phyloP scores from a whole-genome alignment of 2,797 vertebrate genomes.

The Gymnothorax reevesii region DNA sequence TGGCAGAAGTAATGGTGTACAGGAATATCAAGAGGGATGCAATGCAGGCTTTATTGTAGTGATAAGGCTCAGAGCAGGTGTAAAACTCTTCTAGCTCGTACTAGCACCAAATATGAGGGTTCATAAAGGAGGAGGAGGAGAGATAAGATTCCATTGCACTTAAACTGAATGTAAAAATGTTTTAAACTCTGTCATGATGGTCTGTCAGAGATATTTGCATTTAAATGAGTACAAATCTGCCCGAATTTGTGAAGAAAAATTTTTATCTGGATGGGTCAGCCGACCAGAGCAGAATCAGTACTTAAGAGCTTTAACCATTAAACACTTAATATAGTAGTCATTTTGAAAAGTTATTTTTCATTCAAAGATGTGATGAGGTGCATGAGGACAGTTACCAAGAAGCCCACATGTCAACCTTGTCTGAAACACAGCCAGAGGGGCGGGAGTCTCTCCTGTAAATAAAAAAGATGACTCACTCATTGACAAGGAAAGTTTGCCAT shows the following conservation, averaged over 20 bases:
- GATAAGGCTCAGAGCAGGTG: slow-evolving; percentile 26
- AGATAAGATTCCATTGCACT: background rate
- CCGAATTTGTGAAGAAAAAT: no score
- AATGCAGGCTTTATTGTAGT: background rate
- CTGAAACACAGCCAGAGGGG: background rate
- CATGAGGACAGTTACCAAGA: background rate
- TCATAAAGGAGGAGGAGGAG: background rate
- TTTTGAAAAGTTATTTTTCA: no score
- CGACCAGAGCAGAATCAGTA: no score
- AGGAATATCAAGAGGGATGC: background rate
- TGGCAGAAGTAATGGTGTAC: background rate
- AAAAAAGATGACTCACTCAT: slow-evolving; percentile 8
- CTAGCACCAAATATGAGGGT: background rate
- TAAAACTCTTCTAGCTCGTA: background rate
- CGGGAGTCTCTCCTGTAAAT: background rate
- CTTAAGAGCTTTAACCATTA: no score
- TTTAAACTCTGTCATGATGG: background rate
- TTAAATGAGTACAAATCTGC: background rate
- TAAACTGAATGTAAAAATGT: background rate
- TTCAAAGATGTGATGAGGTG: background rate
- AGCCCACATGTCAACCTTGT: background rate
- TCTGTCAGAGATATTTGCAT: background rate
- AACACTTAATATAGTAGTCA: no score
- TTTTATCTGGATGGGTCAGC: no score
- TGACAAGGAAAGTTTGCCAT: background rate